phyloP scores from a whole-genome alignment of 2,888 invertebrate genomes.

The Apamea epomidion region DNA sequence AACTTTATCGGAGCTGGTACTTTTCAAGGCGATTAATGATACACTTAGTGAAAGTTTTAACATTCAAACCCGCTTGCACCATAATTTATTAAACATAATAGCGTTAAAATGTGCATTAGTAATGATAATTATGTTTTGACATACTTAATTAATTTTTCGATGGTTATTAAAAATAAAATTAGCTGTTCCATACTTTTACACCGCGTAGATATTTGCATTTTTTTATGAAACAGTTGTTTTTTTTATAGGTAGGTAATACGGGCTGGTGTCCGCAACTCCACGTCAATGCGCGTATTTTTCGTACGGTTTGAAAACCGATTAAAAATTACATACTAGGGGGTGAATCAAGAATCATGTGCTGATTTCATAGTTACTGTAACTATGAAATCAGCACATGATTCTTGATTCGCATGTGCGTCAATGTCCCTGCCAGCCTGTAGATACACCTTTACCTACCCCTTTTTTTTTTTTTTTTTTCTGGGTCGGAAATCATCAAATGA shows the following conservation, averaged over 20 bases:
- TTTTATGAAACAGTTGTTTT: no score
- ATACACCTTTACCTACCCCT: background rate
- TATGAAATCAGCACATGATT: no score
- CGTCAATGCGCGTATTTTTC: no score
- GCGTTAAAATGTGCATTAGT: slow-evolving; percentile 4
- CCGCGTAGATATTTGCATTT: no score
- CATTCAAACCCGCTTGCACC: background rate
- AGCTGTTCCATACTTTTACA: no score
- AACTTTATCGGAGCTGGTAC: background rate
- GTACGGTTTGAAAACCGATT: no score
- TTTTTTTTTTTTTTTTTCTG: no score
- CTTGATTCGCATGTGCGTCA: no score
- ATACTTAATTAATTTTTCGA: background rate
- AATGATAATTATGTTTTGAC: background rate
- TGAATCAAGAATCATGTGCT: background rate
- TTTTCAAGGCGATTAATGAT: background rate
- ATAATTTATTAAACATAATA: background rate
- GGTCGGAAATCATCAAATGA: no score
- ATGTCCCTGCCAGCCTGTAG: background rate
- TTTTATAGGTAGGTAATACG: no score
- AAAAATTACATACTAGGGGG: background rate
- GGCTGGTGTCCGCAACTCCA: no score
- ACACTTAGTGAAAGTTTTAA: background rate
- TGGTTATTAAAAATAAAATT: background rate
- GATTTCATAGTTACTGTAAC: no score